Conservation (phyloP, 2,113 vertebrate genomes). For the Galemys pyrenaicus region DNA sequence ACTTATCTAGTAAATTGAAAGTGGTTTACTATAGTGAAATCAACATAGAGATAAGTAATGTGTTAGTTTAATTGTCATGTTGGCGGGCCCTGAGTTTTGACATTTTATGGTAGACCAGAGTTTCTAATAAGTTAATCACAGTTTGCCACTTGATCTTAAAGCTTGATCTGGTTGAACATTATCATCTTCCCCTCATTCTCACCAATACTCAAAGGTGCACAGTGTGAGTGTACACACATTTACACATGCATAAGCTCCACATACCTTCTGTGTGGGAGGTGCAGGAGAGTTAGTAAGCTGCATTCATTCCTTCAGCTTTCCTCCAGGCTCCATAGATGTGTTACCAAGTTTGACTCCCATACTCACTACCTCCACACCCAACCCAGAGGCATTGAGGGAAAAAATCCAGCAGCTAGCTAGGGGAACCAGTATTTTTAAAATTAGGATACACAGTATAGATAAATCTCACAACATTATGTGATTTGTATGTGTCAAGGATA, state of each 20-base stretch:
- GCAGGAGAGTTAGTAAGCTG: not conserved
- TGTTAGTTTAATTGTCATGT: not conserved
- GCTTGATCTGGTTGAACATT: not conserved
- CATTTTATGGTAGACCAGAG: not conserved
- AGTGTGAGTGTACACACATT: not conserved
- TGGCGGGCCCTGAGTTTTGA: not conserved
- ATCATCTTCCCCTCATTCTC: not conserved
- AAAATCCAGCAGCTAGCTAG: not conserved
- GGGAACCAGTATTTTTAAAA: not conserved
- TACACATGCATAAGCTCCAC: not conserved
- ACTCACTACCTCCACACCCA: not conserved
- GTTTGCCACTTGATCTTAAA: not conserved
- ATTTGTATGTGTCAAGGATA: not conserved
- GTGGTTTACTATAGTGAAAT: slow-evolving; percentile 8
- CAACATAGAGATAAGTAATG: not conserved
- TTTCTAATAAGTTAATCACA: not conserved
- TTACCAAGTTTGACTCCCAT: not conserved
- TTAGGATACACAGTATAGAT: not conserved
- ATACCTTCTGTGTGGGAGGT: not conserved
- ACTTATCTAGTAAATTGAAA: not conserved
- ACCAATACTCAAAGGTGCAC: not conserved
- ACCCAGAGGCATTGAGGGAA: not conserved
- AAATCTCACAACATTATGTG: slow-evolving; percentile 1
- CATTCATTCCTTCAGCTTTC: not conserved
- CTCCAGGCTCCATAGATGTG: not conserved